A percentile compares a stretch with the other conserved stretches of the same genome.
Evolutionary conservation across 2,888 invertebrate genomes (phyloP).

Genomic region (Chelonus formosanus): DNA sequence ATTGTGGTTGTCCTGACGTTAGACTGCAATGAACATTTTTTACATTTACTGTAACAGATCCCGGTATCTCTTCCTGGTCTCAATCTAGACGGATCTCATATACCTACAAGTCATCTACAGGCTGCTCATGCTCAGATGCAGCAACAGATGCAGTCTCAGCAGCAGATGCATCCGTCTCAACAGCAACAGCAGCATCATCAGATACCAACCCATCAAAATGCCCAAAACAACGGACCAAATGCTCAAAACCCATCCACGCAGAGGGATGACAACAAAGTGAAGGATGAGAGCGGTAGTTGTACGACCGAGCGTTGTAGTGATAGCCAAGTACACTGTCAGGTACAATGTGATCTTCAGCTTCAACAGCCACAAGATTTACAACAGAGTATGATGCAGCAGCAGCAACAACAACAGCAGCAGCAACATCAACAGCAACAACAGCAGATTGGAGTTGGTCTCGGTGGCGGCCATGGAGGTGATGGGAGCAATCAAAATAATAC

Average conservation of each 20-base stretch:
- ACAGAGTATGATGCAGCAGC: slow-evolving; percentile 65
- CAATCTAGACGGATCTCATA: slow-evolving; percentile 60
- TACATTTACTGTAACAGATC: slow-evolving; percentile 50
- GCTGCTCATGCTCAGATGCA: slow-evolving; percentile 55
- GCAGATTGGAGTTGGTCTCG: slow-evolving; percentile 62
- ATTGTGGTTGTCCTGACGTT: too few relatives aligned
- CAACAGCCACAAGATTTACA: slow-evolving; percentile 61
- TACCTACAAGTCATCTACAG: slow-evolving; percentile 61
- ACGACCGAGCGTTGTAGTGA: slow-evolving; percentile 60
- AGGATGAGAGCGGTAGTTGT: slow-evolving; percentile 59
- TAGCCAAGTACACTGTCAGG: slow-evolving; percentile 64
- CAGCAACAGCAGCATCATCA: slow-evolving; percentile 59
- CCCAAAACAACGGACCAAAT: slow-evolving; percentile 65
- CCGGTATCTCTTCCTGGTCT: slow-evolving; percentile 63
- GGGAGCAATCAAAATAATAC: slow-evolving; percentile 52
- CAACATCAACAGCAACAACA: slow-evolving; percentile 63
- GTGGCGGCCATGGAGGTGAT: slow-evolving; percentile 51
- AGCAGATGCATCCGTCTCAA: slow-evolving; percentile 63
- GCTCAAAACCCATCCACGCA: slow-evolving; percentile 54
- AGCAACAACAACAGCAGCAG: slow-evolving; percentile 68
- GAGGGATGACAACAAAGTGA: slow-evolving; percentile 66
- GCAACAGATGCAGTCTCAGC: slow-evolving; percentile 55
- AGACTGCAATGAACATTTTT: too few relatives aligned
- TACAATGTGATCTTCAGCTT: slow-evolving; percentile 65
- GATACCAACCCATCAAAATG: slow-evolving; percentile 61